Evolutionary conservation across 2,113 vertebrate species (phyloP).

Genomic region (Chaetodon trifascialis): DNA sequence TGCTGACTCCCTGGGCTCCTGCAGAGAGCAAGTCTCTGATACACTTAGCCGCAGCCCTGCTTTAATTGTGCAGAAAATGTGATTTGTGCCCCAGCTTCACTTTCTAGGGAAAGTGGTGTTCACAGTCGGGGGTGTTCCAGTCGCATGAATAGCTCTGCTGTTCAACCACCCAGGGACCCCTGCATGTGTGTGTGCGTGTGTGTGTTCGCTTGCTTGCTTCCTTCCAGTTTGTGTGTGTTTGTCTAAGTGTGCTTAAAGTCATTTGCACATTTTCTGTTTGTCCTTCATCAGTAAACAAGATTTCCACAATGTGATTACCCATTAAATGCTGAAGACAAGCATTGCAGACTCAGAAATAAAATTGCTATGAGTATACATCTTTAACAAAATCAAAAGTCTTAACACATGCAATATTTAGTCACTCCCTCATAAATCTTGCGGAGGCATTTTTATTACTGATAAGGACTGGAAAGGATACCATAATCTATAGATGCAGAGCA

Average conservation of each 20-base stretch:
- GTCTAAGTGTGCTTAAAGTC: constrained; percentile 60
- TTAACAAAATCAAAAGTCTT: constrained; percentile 15
- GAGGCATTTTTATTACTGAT: background rate
- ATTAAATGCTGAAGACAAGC: constrained; percentile 33
- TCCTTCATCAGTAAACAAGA: constrained; percentile 71
- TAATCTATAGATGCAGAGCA: background rate
- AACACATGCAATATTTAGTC: constrained; percentile 24
- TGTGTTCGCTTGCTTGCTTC: constrained; percentile 34
- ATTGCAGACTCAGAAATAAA: constrained; percentile 3
- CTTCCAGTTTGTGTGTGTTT: constrained; percentile 43
- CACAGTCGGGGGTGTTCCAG: constrained; percentile 79
- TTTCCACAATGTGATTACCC: constrained; percentile 65
- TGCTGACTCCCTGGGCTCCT: constrained; percentile 80
- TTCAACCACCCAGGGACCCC: constrained; percentile 77
- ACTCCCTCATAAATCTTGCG: constrained; percentile 13
- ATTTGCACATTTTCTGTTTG: constrained; percentile 68
- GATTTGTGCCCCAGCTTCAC: constrained; percentile 86
- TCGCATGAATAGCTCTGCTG: constrained; percentile 81
- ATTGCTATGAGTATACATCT: constrained; percentile 15
- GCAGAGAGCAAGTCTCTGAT: constrained; percentile 76
- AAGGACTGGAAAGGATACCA: background rate
- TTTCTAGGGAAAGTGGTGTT: constrained; percentile 83
- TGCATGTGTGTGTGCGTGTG: constrained; percentile 37
- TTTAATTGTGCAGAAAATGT: constrained; percentile 90
- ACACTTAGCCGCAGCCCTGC: constrained; percentile 83